These are phyloP conservation scores for Diaprepes abbreviatus DNA, from an alignment of 2,888 invertebrate genomes.

Conservation along the genomic window DNA sequence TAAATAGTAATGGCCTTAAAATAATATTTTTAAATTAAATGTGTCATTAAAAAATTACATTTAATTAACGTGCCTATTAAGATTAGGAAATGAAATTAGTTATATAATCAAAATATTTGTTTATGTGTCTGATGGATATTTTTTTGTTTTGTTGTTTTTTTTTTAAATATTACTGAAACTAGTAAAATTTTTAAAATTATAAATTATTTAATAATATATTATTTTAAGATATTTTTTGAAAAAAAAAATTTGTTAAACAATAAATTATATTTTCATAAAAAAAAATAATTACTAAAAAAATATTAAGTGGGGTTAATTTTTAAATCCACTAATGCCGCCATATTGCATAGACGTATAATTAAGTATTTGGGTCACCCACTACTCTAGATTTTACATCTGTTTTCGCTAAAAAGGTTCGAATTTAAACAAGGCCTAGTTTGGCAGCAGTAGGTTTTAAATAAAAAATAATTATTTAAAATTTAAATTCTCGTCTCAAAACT, in stretches of 20 bases:
- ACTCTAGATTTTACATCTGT: too few species aligned
- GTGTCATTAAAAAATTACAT: constrained; percentile 49
- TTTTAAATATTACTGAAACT: too few species aligned
- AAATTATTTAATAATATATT: neutral
- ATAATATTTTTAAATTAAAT: neutral
- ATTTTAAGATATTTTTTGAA: neutral
- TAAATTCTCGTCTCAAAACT: too few species aligned
- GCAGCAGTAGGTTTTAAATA: too few species aligned
- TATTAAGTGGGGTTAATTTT: neutral
- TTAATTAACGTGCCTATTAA: constrained; percentile 47
- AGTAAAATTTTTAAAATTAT: too few species aligned
- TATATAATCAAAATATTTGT: neutral
- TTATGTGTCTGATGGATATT: neutral
- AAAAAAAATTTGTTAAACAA: neutral
- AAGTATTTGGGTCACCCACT: too few species aligned
- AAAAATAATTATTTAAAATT: too few species aligned
- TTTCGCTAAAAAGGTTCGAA: too few species aligned
- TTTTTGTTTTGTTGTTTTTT: neutral
- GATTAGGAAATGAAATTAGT: constrained; percentile 2
- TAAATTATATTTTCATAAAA: neutral
- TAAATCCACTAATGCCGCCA: neutral
- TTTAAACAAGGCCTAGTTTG: too few species aligned
- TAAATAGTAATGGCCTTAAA: neutral
- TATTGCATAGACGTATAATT: neutral
- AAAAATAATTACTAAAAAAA: neutral